Evolutionary conservation across 2,113 vertebrate genomes (phyloP).

Genomic region (Pelecanus crispus): DNA sequence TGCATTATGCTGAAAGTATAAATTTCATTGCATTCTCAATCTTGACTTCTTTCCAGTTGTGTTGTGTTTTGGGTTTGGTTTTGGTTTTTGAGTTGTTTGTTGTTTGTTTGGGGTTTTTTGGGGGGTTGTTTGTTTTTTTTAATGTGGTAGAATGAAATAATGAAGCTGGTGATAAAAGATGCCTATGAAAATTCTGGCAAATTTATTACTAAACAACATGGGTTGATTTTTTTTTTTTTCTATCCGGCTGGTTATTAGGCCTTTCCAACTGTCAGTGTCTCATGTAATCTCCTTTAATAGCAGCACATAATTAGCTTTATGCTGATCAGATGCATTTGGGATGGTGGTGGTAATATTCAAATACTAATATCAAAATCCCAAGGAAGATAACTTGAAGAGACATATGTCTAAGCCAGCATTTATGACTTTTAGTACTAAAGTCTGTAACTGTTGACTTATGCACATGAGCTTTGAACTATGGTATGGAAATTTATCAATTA

Average conservation of each 20-base stretch:
- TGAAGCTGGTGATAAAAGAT: constrained; percentile 57
- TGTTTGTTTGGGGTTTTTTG: background rate
- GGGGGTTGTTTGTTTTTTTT: background rate
- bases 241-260: constrained; percentile 74
- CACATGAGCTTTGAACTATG: constrained; percentile 41
- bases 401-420: constrained; percentile 60
- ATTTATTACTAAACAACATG: constrained; percentile 53
- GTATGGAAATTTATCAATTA: constrained; percentile 55
- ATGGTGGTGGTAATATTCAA: constrained; percentile 37
- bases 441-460: constrained; percentile 50
- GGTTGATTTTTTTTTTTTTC: constrained; percentile 18
- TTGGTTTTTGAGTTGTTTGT: background rate
- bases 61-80: background rate
- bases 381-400: constrained; percentile 54
- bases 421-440: constrained; percentile 46
- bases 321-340: constrained; percentile 58
- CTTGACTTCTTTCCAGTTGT: background rate
- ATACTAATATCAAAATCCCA: constrained; percentile 62
- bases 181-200: constrained; percentile 59
- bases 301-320: constrained; percentile 69
- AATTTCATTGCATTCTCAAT: background rate
- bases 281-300: constrained; percentile 72
- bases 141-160: constrained; percentile 7
- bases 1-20: background rate
- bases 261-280: constrained; percentile 74